Percentiles rank a stretch among this genome's conserved stretches.
Evolutionary conservation across 2,113 vertebrate genomes (phyloP).

Genomic region (Agelaius tricolor): DNA sequence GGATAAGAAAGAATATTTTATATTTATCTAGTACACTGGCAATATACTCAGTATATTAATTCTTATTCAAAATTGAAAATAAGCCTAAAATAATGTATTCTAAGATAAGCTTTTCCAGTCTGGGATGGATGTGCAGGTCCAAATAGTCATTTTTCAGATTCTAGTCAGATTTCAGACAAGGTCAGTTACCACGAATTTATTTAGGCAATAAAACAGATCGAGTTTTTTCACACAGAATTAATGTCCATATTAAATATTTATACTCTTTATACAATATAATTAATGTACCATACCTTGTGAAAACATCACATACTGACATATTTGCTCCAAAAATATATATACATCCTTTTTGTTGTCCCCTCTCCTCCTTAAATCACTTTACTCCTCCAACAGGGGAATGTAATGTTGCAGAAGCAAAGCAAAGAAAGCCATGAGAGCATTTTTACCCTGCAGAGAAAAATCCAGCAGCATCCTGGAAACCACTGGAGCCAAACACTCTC

Average conservation of each 20-base stretch:
- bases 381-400: neutral
- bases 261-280: neutral
- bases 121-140: neutral
- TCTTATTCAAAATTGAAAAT: neutral
- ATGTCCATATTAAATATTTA: neutral
- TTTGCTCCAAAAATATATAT: neutral
- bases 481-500: neutral
- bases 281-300: neutral
- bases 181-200: neutral
- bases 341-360: neutral
- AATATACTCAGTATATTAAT: neutral
- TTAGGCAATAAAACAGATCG: neutral
- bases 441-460: neutral
- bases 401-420: neutral
- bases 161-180: neutral
- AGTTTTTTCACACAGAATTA: neutral
- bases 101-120: neutral
- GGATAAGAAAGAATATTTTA: neutral
- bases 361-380: neutral
- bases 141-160: neutral
- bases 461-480: neutral
- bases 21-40: neutral
- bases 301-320: neutral
- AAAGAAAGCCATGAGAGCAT: neutral
- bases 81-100: conserved; percentile 5